phyloP scores from a whole-genome alignment of 2,888 invertebrate species.

The Himalopsyche tibetana region DNA sequence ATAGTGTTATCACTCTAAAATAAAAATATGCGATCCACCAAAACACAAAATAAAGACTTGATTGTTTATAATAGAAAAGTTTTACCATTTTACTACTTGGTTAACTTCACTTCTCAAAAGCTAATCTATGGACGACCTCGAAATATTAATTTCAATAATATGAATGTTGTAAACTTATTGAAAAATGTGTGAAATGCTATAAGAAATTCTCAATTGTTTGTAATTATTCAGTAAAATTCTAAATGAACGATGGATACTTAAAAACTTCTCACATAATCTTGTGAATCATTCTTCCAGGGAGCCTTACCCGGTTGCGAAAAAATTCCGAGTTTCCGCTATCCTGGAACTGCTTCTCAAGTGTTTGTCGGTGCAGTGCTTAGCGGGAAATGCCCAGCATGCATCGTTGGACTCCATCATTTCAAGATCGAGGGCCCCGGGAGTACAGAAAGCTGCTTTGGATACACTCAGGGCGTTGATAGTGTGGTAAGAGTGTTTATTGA shows the following conservation, averaged over 20 bases:
- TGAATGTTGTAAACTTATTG: too few species aligned
- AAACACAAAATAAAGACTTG: too few species aligned
- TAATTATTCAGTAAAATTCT: background rate
- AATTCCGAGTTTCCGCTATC: slow-evolving; percentile 67
- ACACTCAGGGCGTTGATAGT: slow-evolving; percentile 67
- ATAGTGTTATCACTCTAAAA: too few species aligned
- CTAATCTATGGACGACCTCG: too few species aligned
- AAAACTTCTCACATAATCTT: too few species aligned
- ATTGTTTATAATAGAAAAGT: too few species aligned
- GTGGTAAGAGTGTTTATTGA: slow-evolving; percentile 66
- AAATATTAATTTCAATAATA: too few species aligned
- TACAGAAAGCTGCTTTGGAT: slow-evolving; percentile 65
- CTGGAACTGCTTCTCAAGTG: slow-evolving; percentile 68
- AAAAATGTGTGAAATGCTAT: too few species aligned
- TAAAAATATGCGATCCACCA: too few species aligned
- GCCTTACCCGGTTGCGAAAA: slow-evolving; percentile 69
- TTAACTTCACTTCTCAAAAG: too few species aligned
- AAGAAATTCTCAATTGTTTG: too few species aligned
- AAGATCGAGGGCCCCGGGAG: slow-evolving; percentile 14
- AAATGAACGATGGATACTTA: background rate
- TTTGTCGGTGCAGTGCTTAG: slow-evolving; percentile 62
- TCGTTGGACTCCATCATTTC: background rate
- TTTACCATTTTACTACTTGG: too few species aligned
- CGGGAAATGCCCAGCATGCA: background rate
- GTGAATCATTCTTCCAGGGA: slow-evolving; percentile 63